Percentiles rank a stretch among this genome's conserved stretches.
These are phyloP conservation scores for Brachionus asplanchnoidis DNA, from an alignment of 1,140 invertebrate species.

Conservation along the genomic window DNA sequence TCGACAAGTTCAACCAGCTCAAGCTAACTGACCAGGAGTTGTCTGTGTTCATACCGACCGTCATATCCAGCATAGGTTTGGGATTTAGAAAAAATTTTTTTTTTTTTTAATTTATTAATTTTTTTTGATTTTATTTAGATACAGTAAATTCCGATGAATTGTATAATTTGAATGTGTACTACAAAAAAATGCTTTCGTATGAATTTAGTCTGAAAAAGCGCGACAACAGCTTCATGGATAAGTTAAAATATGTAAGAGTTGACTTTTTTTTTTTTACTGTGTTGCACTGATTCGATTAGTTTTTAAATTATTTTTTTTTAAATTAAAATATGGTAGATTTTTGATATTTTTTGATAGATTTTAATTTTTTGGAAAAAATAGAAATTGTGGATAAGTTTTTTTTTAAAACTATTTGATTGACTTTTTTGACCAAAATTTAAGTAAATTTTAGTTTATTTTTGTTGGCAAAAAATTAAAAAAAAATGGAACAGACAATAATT, in stretches of 20 bases:
- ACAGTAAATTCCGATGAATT: background rate
- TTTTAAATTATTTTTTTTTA: too few species aligned
- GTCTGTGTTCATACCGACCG: constrained; percentile 4
- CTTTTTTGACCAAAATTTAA: too few species aligned
- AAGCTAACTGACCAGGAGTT: constrained; percentile 21
- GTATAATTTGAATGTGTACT: background rate
- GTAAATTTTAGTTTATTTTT: too few species aligned
- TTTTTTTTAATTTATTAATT: background rate
- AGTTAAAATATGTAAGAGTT: constrained; percentile 16
- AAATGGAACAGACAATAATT: too few species aligned
- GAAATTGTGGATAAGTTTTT: too few species aligned
- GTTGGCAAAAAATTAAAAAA: too few species aligned
- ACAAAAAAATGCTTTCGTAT: constrained; percentile 15
- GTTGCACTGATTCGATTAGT: too few species aligned
- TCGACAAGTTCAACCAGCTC: background rate
- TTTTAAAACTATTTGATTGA: too few species aligned
- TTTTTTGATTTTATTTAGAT: background rate
- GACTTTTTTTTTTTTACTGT: too few species aligned
- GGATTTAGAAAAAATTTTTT: background rate
- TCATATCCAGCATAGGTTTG: background rate
- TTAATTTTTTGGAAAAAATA: too few species aligned
- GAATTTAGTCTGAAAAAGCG: constrained; percentile 26
- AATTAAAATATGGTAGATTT: too few species aligned
- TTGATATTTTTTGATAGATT: too few species aligned
- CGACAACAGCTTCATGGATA: background rate